A percentile compares a stretch with the other conserved stretches of the same genome.
These are phyloP conservation scores for Aurelia coerulea DNA, from an alignment of 30 jellyfish, hydroid and myxozoan species.

Conservation along the genomic window DNA sequence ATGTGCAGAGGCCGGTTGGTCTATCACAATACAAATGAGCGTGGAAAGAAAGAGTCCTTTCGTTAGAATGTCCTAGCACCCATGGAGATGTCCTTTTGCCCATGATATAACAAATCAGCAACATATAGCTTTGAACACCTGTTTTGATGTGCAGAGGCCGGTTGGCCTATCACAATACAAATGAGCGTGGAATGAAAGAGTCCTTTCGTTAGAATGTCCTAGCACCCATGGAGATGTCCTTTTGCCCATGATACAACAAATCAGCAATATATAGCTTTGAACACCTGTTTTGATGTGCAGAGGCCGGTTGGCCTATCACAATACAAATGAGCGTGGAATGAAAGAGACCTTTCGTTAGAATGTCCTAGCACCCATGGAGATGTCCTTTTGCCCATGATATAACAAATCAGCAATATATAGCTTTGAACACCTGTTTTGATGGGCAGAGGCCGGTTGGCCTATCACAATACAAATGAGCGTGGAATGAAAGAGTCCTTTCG, in stretches of 20 bases:
- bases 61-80: too few relatives aligned
- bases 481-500: conserved; percentile 11
- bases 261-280: conserved; percentile 9
- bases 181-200: conserved; percentile 26
- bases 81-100: conserved; percentile 11
- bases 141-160: conserved; percentile 8
- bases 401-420: conserved; percentile 22
- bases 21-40: conserved; percentile 38
- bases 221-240: conserved; percentile 12
- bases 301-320: conserved; percentile 49
- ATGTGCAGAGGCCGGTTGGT: conserved; percentile 19
- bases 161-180: conserved; percentile 55
- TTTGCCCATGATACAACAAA: background rate
- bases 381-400: background rate
- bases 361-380: background rate
- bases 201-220: background rate
- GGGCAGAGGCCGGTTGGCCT: conserved; percentile 34
- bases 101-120: conserved; percentile 24
- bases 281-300: conserved; percentile 29
- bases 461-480: conserved; percentile 31
- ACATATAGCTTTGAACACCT: conserved; percentile 19
- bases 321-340: conserved; percentile 20
- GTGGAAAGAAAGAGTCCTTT: background rate
- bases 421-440: conserved; percentile 38
- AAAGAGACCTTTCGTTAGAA: too few relatives aligned